A percentile compares a stretch with the other conserved stretches of the same genome.
phyloP scores from a whole-genome alignment of 1,140 invertebrate species.

The Danaus melanippus region DNA sequence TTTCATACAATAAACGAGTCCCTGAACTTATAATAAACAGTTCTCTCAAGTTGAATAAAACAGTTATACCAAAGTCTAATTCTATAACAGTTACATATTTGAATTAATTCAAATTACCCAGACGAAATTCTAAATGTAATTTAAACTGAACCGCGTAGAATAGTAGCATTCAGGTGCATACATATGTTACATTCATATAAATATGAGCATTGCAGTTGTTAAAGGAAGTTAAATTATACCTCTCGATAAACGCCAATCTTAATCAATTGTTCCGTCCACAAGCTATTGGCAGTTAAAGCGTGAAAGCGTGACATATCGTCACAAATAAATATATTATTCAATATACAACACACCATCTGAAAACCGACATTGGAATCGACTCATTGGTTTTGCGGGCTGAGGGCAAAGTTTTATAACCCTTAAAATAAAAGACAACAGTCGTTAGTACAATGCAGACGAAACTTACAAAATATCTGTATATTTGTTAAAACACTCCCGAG shows the following conservation, averaged over 20 bases:
- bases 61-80: conserved; percentile 13
- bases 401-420: neutral
- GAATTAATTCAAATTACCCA: conserved; percentile 22
- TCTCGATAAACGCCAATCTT: neutral
- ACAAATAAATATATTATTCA: too few species aligned
- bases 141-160: conserved; percentile 15
- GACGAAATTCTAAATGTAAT: conserved; percentile 19
- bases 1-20: conserved; percentile 6
- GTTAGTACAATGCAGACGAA: conserved; percentile 5
- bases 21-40: neutral
- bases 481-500: conserved; percentile 13
- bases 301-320: too few species aligned
- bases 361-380: neutral
- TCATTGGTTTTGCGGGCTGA: neutral
- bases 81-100: conserved; percentile 16
- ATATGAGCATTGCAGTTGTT: neutral
- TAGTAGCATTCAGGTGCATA: conserved; percentile 11
- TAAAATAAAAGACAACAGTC: conserved; percentile 7
- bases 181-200: conserved; percentile 8
- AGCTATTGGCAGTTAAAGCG: too few species aligned
- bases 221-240: neutral
- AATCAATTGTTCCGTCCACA: neutral
- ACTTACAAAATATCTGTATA: conserved; percentile 13
- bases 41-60: conserved; percentile 8
- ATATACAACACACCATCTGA: too few species aligned